phyloP scores from a whole-genome alignment of 2,888 invertebrate species.

The Eupeodes luniger region DNA sequence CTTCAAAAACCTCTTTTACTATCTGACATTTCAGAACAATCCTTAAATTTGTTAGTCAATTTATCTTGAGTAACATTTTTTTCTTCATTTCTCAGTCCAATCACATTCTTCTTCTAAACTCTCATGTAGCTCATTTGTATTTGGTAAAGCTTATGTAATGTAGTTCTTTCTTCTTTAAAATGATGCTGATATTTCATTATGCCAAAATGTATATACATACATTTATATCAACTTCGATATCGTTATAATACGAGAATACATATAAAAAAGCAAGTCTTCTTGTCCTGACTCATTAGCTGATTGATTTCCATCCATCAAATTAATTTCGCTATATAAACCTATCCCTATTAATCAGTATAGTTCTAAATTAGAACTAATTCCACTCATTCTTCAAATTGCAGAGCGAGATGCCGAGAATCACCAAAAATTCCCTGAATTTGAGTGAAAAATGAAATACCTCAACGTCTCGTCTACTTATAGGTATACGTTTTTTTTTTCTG shows the following conservation, averaged over 20 bases:
- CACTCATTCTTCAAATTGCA: conserved; percentile 22
- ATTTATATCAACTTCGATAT: not conserved
- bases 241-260: not conserved
- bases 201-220: not conserved
- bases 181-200: conserved; percentile 17
- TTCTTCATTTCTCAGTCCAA: not conserved
- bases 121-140: conserved; percentile 1
- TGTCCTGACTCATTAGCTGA: conserved; percentile 36
- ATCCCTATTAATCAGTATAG: conserved; percentile 33
- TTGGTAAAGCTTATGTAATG: not conserved
- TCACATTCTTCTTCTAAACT: not conserved
- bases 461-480: not conserved
- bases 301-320: conserved; percentile 45
- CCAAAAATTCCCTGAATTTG: not conserved
- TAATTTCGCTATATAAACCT: conserved; percentile 34
- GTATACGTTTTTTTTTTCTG: not conserved
- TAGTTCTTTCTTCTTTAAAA: not conserved
- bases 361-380: conserved; percentile 58
- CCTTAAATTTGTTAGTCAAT: not conserved
- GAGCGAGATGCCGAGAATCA: not conserved
- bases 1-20: too few species aligned
- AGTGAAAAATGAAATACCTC: conserved; percentile 41
- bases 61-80: not conserved
- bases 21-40: too few species aligned
- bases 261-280: not conserved